Base-by-base conservation (phyloP, 2,113 vertebrate genomes). In the Eupsittula cactorum region DNA sequence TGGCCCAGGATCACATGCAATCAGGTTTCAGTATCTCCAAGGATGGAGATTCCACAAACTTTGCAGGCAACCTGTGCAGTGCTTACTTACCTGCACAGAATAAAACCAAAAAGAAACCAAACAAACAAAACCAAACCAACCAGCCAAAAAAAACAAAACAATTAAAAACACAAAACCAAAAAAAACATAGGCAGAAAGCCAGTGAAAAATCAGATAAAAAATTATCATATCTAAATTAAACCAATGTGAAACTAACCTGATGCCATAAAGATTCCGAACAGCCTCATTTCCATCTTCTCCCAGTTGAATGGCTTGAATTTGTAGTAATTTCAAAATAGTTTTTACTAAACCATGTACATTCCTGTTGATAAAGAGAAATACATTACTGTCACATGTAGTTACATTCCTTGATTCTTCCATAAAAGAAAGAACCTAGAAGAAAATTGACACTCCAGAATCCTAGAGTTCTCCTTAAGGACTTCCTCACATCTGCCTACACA, bases 301-400 rank as follows among this genome's bases (percentile, higher is more conserved):
- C 92, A 95, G 90, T 42, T 97, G 97, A 92, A 98, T 16, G 17
- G 98, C 98, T 94, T 99, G 99, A 94, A 98, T 98, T 85, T 99
- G 98, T 33, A 99, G 97, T 81, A 99, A 97, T 81, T 97, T 98
- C 74, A 98, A 98, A 63, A 99, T 95, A 62, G 98, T 98, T 97
- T 98, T 99, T 31, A 99, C 94, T 90, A 99, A 98, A n/a, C 99
- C 99, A 24, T 99, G 98, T 35, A 98, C 97, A 84, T 98, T 99
- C 88, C 99, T 99, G 97, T 88, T 53, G 86, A 96, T n/a, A 97
- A 52, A 92, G 82, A 47, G 47, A 63, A 81, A 31, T 19, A 44
- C 16, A 44, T 71, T 59, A 90, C 16, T 35, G 21, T 55, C 29
- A 86, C 1, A 5, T 13, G 7, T 14, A 65, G 35, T 49, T 29